phyloP scores from a whole-genome alignment of 1,140 invertebrate species.

The Mercenaria mercenaria region DNA sequence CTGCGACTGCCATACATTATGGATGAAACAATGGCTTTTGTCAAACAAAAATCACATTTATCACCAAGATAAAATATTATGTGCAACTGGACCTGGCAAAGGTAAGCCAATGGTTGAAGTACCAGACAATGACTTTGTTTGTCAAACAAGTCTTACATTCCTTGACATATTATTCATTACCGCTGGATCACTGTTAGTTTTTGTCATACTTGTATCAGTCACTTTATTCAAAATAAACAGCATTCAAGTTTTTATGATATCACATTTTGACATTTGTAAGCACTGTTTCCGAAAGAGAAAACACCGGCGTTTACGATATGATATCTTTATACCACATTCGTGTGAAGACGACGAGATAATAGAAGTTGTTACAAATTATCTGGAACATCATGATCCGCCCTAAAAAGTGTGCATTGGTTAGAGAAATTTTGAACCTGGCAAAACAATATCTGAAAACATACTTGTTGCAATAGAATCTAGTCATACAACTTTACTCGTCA shows the following conservation, averaged over 20 bases:
- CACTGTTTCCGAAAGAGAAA: not conserved
- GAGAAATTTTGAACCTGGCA: constrained; percentile 94
- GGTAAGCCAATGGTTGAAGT: constrained; percentile 47
- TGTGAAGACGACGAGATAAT: constrained; percentile 91
- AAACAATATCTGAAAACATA: constrained; percentile 90
- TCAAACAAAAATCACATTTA: constrained; percentile 33
- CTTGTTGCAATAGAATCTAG: constrained; percentile 88
- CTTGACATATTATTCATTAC: constrained; percentile 41
- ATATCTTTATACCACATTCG: constrained; percentile 97
- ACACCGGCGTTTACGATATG: constrained; percentile 86
- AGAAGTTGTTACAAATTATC: constrained; percentile 90
- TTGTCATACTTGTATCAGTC: constrained; percentile 14
- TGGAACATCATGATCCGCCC: constrained; percentile 93
- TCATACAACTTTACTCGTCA: constrained; percentile 88
- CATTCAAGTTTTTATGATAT: constrained; percentile 58
- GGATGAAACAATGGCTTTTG: constrained; percentile 56
- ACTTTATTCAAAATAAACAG: constrained; percentile 41
- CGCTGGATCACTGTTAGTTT: constrained; percentile 15
- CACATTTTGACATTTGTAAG: constrained; percentile 17
- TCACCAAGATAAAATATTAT: constrained; percentile 53
- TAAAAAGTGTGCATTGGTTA: constrained; percentile 97
- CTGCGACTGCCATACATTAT: constrained; percentile 55
- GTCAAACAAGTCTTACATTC: not conserved
- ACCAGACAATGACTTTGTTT: constrained; percentile 1
- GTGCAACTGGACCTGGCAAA: constrained; percentile 27